Evolutionary conservation across 2,113 vertebrate species (phyloP), one percentile per base, ranked within the genome.

Genomic region (Salminus brasiliensis): DNA sequence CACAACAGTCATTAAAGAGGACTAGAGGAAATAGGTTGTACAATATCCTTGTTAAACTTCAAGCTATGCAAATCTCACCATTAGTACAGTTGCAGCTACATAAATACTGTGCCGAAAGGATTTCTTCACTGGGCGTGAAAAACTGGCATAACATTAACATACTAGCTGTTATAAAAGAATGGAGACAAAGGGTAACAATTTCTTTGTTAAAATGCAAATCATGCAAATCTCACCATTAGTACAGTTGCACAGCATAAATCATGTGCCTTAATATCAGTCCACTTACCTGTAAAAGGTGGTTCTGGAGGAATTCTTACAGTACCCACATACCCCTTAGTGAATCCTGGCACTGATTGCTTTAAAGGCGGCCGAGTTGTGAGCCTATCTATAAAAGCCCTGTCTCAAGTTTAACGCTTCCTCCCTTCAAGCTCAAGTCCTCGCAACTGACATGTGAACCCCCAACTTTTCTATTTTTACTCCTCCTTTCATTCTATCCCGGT

Each of bases 381-480:
- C 41, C 57, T 43, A 81, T 66, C 81, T 67, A 60, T 69, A 79
- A 68, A 81, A 78, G n/a, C 71, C 63, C 70, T 57, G 76, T 75
- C 74, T 87, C 30, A 34, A 72, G 45, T 73, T 84, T 84, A 27
- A 78, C 18, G 84, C 30, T 36, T 76, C 47, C 71, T 83, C 83
- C 41, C 72, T 80, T 83, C 76, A 43, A 78, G 70, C 83, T 69
- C 80, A 81, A 49, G 77, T 79, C 85, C 83, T 85, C 80, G 76
- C 62, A 85, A 65, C 83, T 87, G 87, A 87, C 81, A 87, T 85
- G 75, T 79, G 78, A 77, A 84, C 70, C 75, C 84, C 72, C 69
- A 76, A 80, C 71, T 34, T 2, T 29, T 76, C 80, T 76, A 74
- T 81, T 85, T 88, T 88, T 85, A 91, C 88, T 85, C 87, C 88